Evolutionary conservation across 2,113 vertebrate species (phyloP), one percentile per base, ranked within the genome.

Genomic region (Penelope pileata): DNA sequence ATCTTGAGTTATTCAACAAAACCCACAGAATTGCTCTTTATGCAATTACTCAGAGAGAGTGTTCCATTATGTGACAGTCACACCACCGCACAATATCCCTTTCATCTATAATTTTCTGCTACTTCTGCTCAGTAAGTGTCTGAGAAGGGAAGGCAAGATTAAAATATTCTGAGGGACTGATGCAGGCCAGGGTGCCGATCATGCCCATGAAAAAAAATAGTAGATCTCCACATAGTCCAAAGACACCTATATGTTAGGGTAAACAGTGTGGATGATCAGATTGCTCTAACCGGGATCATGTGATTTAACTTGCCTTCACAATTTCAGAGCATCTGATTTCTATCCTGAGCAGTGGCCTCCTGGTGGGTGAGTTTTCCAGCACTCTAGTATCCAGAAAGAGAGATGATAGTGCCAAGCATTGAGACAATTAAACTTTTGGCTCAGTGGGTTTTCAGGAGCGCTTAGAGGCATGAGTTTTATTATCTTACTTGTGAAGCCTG

Each of bases 21-120:
- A 93, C n/a, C 83, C 88, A 85, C 67, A 70, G 76, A 93, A 95
- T 38, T 90, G 91, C 77, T 85, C 80, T 96, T 94, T 88, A 79
- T 29, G 13, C 60, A 94, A 92, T 95, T 96, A 90, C 76, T 95
- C 38, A 84, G 91, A 84, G 73, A 75, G 50, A 77, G 43, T 51
- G 54, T 64, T 95, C 95, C 86, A 81, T 97, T 97, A 97, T 54
- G 93, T 88, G 93, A 91, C 53, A 82, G 88, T 88, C 92, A 45
- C 48, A 84, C 64, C 90, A 54, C 34, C 75, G 75, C 47, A 32
- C 54, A 48, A 66, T 89, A 90, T 90, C 74, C 54, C 88, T 96
- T 83, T 87, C 88, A 91, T 83, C 78, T 73, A 10, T 80, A 90
- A 62, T 73, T 83, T 88, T 88, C 85, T 72, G 48, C n/a, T 94